Conservation (phyloP, 1,140 invertebrate species). For the Luehdorfia chinensis region DNA sequence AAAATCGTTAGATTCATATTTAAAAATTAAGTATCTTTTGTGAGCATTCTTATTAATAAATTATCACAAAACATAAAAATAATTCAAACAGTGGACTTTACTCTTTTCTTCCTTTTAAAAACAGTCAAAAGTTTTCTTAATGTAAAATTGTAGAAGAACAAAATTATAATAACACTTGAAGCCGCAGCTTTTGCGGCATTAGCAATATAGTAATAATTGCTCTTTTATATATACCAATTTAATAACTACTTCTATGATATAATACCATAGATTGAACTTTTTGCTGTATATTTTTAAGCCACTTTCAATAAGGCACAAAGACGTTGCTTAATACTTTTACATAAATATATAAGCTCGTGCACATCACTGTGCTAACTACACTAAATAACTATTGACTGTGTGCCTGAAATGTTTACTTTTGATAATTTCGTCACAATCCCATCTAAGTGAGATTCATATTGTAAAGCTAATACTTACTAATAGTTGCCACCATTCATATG, state of each 20-base stretch:
- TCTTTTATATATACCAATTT: too few species aligned
- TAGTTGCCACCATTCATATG: slow-evolving; percentile 87
- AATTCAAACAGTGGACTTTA: not conserved
- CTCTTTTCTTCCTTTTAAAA: too few species aligned
- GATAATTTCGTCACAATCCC: too few species aligned
- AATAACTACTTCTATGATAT: too few species aligned
- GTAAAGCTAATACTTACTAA: slow-evolving; percentile 21
- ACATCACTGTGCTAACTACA: slow-evolving; percentile 3
- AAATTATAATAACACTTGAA: too few species aligned
- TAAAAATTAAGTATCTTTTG: slow-evolving; percentile 54
- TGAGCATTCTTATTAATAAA: slow-evolving; percentile 35
- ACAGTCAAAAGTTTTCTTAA: too few species aligned
- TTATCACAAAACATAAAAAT: slow-evolving; percentile 11
- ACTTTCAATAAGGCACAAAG: slow-evolving; percentile 15
- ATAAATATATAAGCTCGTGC: not conserved
- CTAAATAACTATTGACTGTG: not conserved
- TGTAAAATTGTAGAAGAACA: too few species aligned
- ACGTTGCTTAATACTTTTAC: too few species aligned
- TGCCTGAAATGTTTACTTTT: not conserved
- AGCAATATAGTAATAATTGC: too few species aligned
- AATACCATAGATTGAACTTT: too few species aligned
- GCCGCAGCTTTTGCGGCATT: too few species aligned
- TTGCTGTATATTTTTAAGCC: slow-evolving; percentile 4
- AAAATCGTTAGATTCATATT: slow-evolving; percentile 17
- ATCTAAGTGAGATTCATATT: too few species aligned